These are phyloP conservation scores for Hydropsyche betteni DNA, from an alignment of 2,888 invertebrate species.

Conservation along the genomic window DNA sequence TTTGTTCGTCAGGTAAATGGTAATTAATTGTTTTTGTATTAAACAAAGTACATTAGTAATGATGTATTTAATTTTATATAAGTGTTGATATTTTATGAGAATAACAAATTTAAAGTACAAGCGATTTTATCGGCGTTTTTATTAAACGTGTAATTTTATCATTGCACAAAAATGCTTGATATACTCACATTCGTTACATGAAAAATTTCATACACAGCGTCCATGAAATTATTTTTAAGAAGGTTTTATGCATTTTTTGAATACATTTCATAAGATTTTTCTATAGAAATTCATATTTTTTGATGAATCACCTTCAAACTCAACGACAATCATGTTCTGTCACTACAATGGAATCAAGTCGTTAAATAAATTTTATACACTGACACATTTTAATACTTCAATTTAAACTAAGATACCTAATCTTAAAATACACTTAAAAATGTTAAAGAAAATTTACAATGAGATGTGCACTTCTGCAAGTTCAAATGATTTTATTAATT, in stretches of 20 bases:
- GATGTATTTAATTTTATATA: too few species aligned
- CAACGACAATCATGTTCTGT: constrained; percentile 31
- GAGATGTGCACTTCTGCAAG: constrained; percentile 34
- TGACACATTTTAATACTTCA: constrained; percentile 10
- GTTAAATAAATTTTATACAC: constrained; percentile 10
- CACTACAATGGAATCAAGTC: not conserved
- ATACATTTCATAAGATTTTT: not conserved
- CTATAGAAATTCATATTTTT: constrained; percentile 1
- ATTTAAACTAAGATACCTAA: too few species aligned
- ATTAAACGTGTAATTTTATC: too few species aligned
- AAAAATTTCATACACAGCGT: not conserved
- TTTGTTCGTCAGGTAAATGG: too few species aligned
- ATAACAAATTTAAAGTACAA: too few species aligned
- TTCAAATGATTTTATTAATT: constrained; percentile 14
- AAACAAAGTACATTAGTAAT: too few species aligned
- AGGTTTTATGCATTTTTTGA: not conserved
- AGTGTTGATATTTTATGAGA: too few species aligned
- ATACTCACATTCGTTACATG: not conserved
- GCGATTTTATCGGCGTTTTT: too few species aligned
- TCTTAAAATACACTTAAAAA: too few species aligned
- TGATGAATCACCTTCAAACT: constrained; percentile 3
- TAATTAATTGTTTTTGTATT: too few species aligned
- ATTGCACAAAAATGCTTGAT: too few species aligned
- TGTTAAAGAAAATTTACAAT: constrained; percentile 28
- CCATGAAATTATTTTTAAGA: constrained; percentile 11